phyloP scores from a whole-genome alignment of 2,888 invertebrate species.

The Odontothrips loti region DNA sequence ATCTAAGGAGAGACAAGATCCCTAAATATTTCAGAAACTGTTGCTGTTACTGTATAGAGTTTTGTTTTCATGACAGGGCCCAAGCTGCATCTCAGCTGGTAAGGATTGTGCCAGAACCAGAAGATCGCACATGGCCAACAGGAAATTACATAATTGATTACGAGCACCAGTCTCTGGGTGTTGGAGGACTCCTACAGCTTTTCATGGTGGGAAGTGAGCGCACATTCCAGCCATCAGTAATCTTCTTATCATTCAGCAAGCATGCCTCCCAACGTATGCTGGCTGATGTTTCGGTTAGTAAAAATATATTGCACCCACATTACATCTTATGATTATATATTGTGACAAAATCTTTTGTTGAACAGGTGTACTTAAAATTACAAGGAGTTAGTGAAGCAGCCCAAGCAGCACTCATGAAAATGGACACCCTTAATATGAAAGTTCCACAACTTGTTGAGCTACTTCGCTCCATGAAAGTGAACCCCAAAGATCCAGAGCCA shows the following conservation, averaged over 20 bases:
- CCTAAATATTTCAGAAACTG: conserved; percentile 20
- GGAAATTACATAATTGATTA: conserved; percentile 69
- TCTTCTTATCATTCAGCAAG: conserved; percentile 54
- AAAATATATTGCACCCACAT: background rate
- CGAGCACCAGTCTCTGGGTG: conserved; percentile 58
- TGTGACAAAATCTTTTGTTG: conserved; percentile 33
- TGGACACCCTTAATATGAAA: conserved; percentile 51
- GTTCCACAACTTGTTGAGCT: conserved; percentile 53
- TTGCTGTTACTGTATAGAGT: conserved; percentile 15
- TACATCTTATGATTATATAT: background rate
- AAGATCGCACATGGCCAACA: conserved; percentile 60
- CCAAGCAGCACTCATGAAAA: conserved; percentile 50
- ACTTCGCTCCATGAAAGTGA: conserved; percentile 49
- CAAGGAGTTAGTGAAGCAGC: conserved; percentile 50
- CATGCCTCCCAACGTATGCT: conserved; percentile 42
- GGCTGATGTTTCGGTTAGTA: conserved; percentile 38
- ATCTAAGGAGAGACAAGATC: background rate
- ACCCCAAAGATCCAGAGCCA: conserved; percentile 49
- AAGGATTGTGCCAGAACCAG: conserved; percentile 57
- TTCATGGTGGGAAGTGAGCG: conserved; percentile 61
- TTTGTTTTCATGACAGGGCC: conserved; percentile 49
- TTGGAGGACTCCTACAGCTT: conserved; percentile 57
- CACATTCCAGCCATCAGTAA: conserved; percentile 62
- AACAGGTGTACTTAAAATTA: conserved; percentile 59
- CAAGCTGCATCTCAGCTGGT: conserved; percentile 62